Evolutionary conservation across 2,113 vertebrate species (phyloP).

Genomic region (Sciurus niger): DNA sequence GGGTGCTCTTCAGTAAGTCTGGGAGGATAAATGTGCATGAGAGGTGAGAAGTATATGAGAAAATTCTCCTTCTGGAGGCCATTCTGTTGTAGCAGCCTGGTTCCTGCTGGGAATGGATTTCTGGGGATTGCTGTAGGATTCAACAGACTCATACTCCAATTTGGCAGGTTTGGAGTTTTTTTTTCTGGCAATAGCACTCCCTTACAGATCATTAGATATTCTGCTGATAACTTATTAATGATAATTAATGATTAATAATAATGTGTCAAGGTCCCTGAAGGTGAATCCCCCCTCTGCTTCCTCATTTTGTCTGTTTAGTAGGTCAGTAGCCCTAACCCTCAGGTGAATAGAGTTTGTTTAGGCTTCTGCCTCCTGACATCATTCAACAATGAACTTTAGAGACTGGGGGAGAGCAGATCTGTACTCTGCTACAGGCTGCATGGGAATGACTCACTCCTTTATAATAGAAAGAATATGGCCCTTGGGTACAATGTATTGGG

Average conservation of each 20-base stretch:
- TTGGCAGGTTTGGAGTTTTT: constrained; percentile 34
- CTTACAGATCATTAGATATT: neutral
- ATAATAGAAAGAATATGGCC: neutral
- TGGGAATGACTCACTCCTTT: neutral
- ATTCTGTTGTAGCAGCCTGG: neutral
- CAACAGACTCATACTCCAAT: neutral
- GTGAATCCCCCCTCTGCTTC: neutral
- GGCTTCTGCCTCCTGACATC: neutral
- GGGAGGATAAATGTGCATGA: neutral
- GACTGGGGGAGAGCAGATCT: neutral
- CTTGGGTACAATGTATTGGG: neutral
- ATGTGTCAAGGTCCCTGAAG: neutral
- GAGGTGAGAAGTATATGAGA: neutral
- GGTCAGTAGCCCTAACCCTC: neutral
- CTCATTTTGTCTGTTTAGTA: neutral
- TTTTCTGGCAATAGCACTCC: neutral
- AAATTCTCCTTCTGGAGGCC: neutral
- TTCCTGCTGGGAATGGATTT: neutral
- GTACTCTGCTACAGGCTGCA: neutral
- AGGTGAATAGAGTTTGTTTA: neutral
- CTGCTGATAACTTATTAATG: neutral
- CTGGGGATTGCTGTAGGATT: neutral
- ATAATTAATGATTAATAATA: no score
- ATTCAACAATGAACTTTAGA: neutral
- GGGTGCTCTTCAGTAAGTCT: neutral